phyloP scores from a whole-genome alignment of 2,888 invertebrate genomes.

The Macaria notata region DNA sequence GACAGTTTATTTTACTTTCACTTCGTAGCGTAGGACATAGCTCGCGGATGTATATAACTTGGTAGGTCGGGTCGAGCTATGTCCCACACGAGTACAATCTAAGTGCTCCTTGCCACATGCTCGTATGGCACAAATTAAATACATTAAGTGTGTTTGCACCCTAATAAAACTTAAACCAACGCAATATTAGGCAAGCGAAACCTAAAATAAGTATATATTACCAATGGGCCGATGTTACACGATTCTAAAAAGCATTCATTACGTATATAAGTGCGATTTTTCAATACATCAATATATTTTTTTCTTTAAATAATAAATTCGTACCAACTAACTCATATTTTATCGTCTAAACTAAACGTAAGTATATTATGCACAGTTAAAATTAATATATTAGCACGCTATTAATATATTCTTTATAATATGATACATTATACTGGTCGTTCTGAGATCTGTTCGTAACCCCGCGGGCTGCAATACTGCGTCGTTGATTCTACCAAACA shows the following conservation, averaged over 20 bases:
- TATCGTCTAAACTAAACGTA: slow-evolving; percentile 44
- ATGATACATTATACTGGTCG: slow-evolving; percentile 69
- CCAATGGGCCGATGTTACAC: slow-evolving; percentile 55
- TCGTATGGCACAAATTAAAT: slow-evolving; percentile 61
- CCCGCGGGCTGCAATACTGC: slow-evolving; percentile 68
- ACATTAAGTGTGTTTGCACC: slow-evolving; percentile 44
- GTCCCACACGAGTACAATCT: slow-evolving; percentile 27
- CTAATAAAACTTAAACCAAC: slow-evolving; percentile 27
- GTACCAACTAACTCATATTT: slow-evolving; percentile 42
- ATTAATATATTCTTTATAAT: slow-evolving; percentile 49
- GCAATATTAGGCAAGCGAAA: slow-evolving; percentile 49
- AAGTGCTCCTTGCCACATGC: slow-evolving; percentile 48
- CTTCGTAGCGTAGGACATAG: slow-evolving; percentile 7
- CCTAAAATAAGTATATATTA: slow-evolving; percentile 37
- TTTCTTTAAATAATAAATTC: slow-evolving; percentile 68
- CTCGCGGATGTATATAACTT: not conserved
- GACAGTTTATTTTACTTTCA: slow-evolving; percentile 48
- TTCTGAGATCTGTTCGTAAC: slow-evolving; percentile 75
- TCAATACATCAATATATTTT: slow-evolving; percentile 46
- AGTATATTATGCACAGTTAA: slow-evolving; percentile 59
- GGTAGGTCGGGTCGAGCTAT: no score
- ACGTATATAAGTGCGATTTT: slow-evolving; percentile 70
- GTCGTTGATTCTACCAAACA: slow-evolving; percentile 26
- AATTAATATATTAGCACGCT: slow-evolving; percentile 58
- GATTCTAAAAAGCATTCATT: slow-evolving; percentile 62